Evolutionary conservation across 92 coral and sea anemone species (phyloP).

Genomic region (Plumapathes pennacea): DNA sequence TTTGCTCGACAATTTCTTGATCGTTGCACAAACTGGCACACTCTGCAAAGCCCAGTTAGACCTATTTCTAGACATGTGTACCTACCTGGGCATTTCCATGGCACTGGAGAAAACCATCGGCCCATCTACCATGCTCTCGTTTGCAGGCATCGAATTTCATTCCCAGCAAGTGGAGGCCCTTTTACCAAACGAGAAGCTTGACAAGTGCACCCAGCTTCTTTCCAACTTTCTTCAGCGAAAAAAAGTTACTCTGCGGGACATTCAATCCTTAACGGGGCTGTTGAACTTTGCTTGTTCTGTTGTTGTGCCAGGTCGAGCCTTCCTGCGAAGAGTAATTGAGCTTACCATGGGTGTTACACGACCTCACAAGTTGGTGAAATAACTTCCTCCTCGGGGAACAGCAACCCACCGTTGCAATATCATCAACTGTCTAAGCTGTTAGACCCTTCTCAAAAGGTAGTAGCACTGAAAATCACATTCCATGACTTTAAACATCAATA

Average conservation of each 20-base stretch:
- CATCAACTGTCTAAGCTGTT: too few relatives aligned
- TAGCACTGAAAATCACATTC: constrained; percentile 40
- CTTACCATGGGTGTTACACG: constrained; percentile 25
- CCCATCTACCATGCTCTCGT: constrained; percentile 26
- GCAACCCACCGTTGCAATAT: too few relatives aligned
- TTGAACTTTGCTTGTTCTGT: constrained; percentile 43
- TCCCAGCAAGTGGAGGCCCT: constrained; percentile 8
- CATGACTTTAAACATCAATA: constrained; percentile 32
- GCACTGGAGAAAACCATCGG: constrained; percentile 58
- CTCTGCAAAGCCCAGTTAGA: constrained; percentile 15
- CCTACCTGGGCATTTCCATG: constrained; percentile 40
- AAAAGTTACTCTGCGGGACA: constrained; percentile 35
- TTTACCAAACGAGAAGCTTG: constrained; percentile 28
- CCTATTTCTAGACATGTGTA: constrained; percentile 12
- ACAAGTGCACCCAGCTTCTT: too few relatives aligned
- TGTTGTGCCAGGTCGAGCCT: constrained; percentile 37
- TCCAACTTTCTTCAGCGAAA: too few relatives aligned
- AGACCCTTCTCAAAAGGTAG: too few relatives aligned
- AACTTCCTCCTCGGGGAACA: too few relatives aligned
- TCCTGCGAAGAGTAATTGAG: constrained; percentile 47
- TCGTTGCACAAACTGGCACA: constrained; percentile 2
- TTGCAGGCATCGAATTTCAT: constrained; percentile 48
- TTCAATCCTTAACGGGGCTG: constrained; percentile 37
- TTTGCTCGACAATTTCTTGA: constrained; percentile 41
- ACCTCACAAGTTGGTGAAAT: too few relatives aligned